Evolutionary conservation across 2,113 vertebrate species (phyloP).

Genomic region (Nipponia nippon): DNA sequence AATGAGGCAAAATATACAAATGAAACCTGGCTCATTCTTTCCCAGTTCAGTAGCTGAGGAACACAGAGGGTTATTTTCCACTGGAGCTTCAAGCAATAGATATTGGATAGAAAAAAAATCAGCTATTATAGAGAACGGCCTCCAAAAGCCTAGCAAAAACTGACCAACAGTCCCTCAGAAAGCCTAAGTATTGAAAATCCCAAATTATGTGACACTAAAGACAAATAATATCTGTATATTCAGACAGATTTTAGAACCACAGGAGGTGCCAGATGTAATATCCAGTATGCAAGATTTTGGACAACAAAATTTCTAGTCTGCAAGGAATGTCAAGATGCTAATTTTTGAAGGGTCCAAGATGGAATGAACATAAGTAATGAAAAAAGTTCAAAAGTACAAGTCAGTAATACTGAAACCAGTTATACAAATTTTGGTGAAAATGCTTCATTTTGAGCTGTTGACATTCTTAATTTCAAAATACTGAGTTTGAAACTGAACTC

Average conservation of each 20-base stretch:
- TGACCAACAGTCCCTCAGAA: not conserved
- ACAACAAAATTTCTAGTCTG: not conserved
- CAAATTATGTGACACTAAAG: not conserved
- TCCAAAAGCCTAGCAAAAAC: not conserved
- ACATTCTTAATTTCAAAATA: not conserved
- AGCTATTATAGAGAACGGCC: not conserved
- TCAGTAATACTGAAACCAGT: not conserved
- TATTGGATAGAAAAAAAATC: not conserved
- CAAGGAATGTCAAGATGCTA: not conserved
- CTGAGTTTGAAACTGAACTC: not conserved
- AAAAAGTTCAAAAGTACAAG: not conserved
- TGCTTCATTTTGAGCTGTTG: not conserved
- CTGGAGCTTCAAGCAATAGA: not conserved
- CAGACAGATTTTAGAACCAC: not conserved
- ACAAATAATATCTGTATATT: not conserved
- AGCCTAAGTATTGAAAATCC: not conserved
- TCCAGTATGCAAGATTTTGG: not conserved
- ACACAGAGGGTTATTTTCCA: not conserved
- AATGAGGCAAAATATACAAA: not conserved
- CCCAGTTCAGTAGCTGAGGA: not conserved
- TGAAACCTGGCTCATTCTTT: not conserved
- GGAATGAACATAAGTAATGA: not conserved
- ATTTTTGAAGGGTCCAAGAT: not conserved
- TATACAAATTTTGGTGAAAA: not conserved
- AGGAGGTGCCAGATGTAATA: not conserved